Percentiles rank a stretch among this genome's conserved stretches.
Evolutionary conservation across 37 sponge, comb jelly and placozoan species (phyloP).

Genomic region (Ianthella basta): DNA sequence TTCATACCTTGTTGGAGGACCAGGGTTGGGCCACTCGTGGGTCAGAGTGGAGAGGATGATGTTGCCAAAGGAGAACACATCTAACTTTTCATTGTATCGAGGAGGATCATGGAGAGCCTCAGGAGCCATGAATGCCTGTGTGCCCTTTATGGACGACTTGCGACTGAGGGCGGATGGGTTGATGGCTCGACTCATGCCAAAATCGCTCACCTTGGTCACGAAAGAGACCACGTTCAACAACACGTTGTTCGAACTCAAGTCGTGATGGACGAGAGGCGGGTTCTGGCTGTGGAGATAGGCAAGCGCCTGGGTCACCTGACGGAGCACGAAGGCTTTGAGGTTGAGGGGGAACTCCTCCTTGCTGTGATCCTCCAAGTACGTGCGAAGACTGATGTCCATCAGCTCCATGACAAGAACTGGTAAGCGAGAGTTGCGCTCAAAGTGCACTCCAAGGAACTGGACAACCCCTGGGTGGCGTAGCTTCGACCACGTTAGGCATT

Average conservation of each 20-base stretch:
- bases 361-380: neutral
- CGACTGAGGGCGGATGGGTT: neutral
- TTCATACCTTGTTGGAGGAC: neutral
- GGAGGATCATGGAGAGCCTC: neutral
- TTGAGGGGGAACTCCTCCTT: neutral
- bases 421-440: neutral
- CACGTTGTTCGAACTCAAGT: slow-evolving; percentile 14
- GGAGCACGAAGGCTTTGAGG: neutral
- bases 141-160: neutral
- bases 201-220: slow-evolving; percentile 1
- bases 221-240: neutral
- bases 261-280: neutral
- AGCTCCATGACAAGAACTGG: slow-evolving; percentile 13
- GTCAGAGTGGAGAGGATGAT: neutral
- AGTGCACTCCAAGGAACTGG: slow-evolving; percentile 14
- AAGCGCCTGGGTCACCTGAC: neutral
- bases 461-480: slow-evolving; percentile 1
- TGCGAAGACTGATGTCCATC: slow-evolving; percentile 26
- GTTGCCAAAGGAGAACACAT: slow-evolving; percentile 6
- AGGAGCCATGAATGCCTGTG: neutral
- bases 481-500: slow-evolving; percentile 1
- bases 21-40: slow-evolving; percentile 15
- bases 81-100: neutral
- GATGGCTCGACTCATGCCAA: neutral
- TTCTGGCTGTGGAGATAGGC: neutral